These are phyloP conservation scores for Propithecus coquereli DNA, from an alignment of 2,113 vertebrate genomes.

Conservation along the genomic window DNA sequence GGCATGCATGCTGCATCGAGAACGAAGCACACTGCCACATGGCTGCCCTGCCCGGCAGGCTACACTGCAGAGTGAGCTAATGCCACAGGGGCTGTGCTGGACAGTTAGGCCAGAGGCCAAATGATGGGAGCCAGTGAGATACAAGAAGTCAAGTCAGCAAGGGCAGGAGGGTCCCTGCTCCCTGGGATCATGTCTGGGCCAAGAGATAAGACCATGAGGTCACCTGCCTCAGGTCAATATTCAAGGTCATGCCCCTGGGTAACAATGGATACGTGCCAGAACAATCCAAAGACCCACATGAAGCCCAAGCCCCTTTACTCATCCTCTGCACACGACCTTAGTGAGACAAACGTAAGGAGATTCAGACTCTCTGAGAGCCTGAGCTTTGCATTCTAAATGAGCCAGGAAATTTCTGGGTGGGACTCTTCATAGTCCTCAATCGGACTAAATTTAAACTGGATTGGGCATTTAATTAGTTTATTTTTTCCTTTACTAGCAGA, in stretches of 20 bases:
- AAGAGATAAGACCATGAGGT: background rate
- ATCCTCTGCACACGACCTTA: background rate
- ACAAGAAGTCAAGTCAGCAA: background rate
- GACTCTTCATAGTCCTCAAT: background rate
- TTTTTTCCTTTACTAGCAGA: background rate
- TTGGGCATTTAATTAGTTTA: conserved; percentile 27
- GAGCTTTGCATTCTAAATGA: background rate
- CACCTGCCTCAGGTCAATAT: background rate
- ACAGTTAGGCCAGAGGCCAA: background rate
- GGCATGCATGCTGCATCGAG: background rate
- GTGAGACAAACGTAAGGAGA: background rate
- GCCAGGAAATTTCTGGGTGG: background rate
- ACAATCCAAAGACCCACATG: background rate
- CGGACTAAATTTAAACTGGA: background rate
- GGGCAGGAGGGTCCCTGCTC: background rate
- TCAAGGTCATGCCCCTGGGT: too few species aligned
- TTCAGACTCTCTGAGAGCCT: background rate
- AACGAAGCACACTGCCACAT: background rate
- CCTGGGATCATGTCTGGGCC: background rate
- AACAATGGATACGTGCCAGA: background rate
- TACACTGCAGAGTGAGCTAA: background rate
- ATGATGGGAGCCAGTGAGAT: background rate
- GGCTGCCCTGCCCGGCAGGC: background rate
- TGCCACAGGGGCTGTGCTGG: background rate
- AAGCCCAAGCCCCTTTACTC: background rate